Base-by-base conservation (phyloP, 2,797 vertebrate genomes). In the Phaenicophaeus curvirostris region DNA sequence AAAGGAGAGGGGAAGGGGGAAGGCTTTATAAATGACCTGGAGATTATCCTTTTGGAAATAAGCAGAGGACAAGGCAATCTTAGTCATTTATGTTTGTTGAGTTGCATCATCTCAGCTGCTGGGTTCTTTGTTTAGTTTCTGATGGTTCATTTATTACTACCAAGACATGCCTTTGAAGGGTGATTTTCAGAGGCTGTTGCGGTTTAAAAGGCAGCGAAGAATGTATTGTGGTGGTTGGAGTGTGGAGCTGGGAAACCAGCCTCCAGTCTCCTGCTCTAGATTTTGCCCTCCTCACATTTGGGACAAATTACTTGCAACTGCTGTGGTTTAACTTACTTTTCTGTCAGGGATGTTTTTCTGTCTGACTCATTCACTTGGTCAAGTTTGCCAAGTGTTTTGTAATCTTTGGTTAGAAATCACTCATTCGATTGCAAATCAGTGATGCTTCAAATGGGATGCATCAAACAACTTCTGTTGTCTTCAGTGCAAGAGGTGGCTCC, bases 141-240 rank as follows among this genome's bases (percentile, higher is more conserved):
- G 93, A 89, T 94, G 85, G 85, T 91, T 94, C 84, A 93, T 95
- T 96, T 95, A 83, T 96, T 96, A 93, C 93, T 51, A 94, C 74
- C 61, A 85, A 85, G 81, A 93, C 96, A 90, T 41, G 86, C 57
- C 86, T 96, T 95, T 94, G 93, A 94, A 93, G 95, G 48, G 65
- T 77, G 83, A 84, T 94, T 90, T 96, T 94, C 75, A 89, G 95
- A 92, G 85, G 69, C 63, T 4, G 8, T 28, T 93, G 85, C 86
- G 89, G 73, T 93, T 95, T 4, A 76, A 89, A 90, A 85, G 57
- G 76, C 74, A 73, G 71, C 67, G 65, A 85, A 90, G 89, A 88
- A 77, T 76, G 71, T 61, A 37, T 74, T 5, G 71, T 15, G 3
- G 71, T 72, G 68, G 39, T 87, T 89, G 75, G 72, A 94, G 81